Conservation (phyloP, 2,113 vertebrate species). For the Eulemur macaco region DNA sequence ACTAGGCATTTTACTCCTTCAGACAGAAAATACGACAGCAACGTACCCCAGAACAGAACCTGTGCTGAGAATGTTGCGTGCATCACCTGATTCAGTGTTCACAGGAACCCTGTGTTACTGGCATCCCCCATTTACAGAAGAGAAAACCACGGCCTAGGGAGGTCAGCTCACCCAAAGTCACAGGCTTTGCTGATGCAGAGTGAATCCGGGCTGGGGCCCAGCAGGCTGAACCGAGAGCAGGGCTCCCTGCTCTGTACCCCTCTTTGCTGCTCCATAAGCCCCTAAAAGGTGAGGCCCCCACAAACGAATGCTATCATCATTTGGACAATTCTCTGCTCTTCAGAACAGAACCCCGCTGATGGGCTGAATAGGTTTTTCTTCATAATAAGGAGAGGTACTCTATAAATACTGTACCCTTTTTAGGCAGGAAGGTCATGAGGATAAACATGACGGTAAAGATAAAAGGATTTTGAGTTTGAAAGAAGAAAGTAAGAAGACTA, state of each 20-base stretch:
- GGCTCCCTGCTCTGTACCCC: neutral
- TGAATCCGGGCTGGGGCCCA: fast-evolving
- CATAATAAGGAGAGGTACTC: neutral
- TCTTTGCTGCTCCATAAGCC: neutral
- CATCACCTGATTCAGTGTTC: fast-evolving
- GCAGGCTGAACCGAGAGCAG: neutral
- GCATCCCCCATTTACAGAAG: fast-evolving
- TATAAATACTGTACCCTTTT: neutral
- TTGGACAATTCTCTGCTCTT: neutral
- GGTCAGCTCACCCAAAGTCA: fast-evolving
- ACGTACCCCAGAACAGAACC: fast-evolving
- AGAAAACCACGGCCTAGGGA: fast-evolving
- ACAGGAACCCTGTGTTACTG: fast-evolving
- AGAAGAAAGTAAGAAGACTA: neutral
- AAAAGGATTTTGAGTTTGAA: neutral
- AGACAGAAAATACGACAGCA: neutral
- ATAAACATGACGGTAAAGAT: neutral
- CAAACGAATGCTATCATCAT: no score
- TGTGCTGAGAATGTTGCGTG: fast-evolving
- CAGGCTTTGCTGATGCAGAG: neutral
- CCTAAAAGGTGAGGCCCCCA: neutral
- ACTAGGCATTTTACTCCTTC: neutral
- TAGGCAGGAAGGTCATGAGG: neutral
- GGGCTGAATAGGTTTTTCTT: neutral
- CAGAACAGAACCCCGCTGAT: neutral